These are phyloP conservation scores for Drosophila ustulata DNA, from an alignment of 2,888 invertebrate species.

Conservation along the genomic window DNA sequence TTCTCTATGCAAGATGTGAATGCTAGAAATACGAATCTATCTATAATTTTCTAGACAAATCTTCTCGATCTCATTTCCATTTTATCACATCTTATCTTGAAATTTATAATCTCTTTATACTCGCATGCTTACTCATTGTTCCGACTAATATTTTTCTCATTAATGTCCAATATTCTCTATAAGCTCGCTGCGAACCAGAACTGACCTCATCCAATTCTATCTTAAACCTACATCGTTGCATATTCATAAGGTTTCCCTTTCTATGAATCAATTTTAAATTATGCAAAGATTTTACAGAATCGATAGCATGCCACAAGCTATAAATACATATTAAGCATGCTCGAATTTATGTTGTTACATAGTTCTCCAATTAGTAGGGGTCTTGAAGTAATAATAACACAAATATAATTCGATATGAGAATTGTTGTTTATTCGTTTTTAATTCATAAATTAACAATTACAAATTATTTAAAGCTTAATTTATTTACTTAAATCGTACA, in stretches of 20 bases:
- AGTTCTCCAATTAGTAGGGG: neutral
- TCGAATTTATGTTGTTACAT: neutral
- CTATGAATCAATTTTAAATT: conserved; percentile 12
- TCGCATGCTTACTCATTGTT: neutral
- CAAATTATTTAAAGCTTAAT: conserved; percentile 78
- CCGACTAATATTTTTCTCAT: conserved; percentile 2
- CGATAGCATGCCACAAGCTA: neutral
- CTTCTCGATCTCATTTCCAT: neutral
- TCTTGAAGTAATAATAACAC: neutral
- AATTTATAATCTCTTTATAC: neutral
- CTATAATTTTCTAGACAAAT: neutral
- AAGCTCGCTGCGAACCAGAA: neutral
- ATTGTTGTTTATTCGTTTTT: conserved; percentile 43
- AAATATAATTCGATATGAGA: conserved; percentile 21
- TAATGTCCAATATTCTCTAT: neutral
- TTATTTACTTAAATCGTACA: conserved; percentile 44
- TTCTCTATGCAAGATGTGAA: neutral
- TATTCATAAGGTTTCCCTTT: conserved; percentile 20
- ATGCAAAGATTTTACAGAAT: conserved; percentile 7
- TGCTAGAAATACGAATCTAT: neutral
- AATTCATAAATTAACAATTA: conserved; percentile 70
- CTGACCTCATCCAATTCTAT: conserved; percentile 22
- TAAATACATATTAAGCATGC: neutral
- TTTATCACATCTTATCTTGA: no score
- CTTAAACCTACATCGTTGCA: neutral